A percentile compares a stretch with the other conserved stretches of the same genome.
phyloP scores from a whole-genome alignment of 2,113 vertebrate genomes.

The Enhydra lutris region DNA sequence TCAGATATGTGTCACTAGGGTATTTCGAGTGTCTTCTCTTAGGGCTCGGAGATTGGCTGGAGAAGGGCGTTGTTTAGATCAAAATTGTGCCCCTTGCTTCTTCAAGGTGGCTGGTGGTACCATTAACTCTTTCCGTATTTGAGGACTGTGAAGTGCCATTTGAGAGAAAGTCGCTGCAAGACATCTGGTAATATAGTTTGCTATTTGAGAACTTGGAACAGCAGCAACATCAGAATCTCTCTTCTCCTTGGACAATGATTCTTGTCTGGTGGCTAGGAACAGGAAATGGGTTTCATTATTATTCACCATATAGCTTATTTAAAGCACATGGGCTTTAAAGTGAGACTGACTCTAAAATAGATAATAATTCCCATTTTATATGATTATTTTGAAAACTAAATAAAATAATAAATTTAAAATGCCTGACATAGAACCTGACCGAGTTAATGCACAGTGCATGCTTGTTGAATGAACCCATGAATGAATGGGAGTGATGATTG shows the following conservation, averaged over 20 bases:
- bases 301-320: conserved; percentile 15
- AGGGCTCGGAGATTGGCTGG: too few relatives aligned
- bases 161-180: not conserved
- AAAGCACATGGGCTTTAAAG: conserved; percentile 22
- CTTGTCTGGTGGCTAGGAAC: conserved; percentile 2
- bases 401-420: conserved; percentile 36
- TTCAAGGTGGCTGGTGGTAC: not conserved
- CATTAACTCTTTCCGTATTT: not conserved
- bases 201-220: conserved; percentile 9
- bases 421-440: not conserved
- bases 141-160: not conserved
- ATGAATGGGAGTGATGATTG: not conserved
- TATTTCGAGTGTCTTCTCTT: not conserved
- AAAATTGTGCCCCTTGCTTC: not conserved
- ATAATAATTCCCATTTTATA: not conserved
- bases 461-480: conserved; percentile 35
- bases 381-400: not conserved
- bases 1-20: not conserved
- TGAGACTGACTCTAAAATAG: not conserved
- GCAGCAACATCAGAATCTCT: conserved; percentile 21
- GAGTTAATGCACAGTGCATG: not conserved
- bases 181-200: conserved; percentile 40
- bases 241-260: conserved; percentile 1
- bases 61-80: not conserved
- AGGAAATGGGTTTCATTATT: conserved; percentile 26